Percentiles rank a stretch among this genome's conserved stretches.
Evolutionary conservation across 2,113 vertebrate species (phyloP).

Genomic region (Petroica traversi): DNA sequence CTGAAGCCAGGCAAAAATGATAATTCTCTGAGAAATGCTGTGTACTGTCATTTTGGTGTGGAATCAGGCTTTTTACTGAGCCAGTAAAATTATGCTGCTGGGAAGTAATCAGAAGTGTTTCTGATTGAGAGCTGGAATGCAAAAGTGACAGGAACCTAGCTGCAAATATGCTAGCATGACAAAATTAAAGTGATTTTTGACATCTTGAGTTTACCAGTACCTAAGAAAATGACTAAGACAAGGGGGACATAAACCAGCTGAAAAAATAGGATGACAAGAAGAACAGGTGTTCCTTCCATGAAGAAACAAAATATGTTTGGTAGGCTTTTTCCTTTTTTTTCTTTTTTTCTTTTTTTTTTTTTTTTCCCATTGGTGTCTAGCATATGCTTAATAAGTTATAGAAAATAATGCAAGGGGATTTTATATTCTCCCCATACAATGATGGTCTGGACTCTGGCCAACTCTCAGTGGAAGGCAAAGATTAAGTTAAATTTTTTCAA

Average conservation of each 20-base stretch:
- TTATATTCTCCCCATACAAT: background rate
- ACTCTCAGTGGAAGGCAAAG: constrained; percentile 26
- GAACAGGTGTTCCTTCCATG: background rate
- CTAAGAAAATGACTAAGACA: background rate
- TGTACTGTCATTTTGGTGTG: background rate
- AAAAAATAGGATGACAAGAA: background rate
- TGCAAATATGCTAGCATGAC: background rate
- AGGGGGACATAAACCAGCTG: background rate
- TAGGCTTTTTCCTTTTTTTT: accelerated
- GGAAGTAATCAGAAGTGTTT: background rate
- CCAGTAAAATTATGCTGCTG: background rate
- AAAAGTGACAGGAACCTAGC: background rate
- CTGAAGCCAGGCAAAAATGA: background rate
- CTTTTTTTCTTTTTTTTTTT: too few species aligned
- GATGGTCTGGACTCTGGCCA: background rate
- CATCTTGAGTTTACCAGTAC: background rate
- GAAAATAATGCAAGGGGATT: background rate
- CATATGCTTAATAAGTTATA: background rate
- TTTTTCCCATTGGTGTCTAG: background rate
- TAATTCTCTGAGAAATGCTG: background rate
- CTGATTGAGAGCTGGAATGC: constrained; percentile 2
- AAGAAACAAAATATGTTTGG: background rate
- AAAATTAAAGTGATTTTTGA: background rate
- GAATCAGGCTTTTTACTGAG: background rate
- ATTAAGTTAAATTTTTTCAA: constrained; percentile 48